A percentile compares a stretch with the other conserved stretches of the same genome.
These are phyloP conservation scores for Drosophila varians DNA, from an alignment of 1,140 invertebrate genomes.

Conservation along the genomic window DNA sequence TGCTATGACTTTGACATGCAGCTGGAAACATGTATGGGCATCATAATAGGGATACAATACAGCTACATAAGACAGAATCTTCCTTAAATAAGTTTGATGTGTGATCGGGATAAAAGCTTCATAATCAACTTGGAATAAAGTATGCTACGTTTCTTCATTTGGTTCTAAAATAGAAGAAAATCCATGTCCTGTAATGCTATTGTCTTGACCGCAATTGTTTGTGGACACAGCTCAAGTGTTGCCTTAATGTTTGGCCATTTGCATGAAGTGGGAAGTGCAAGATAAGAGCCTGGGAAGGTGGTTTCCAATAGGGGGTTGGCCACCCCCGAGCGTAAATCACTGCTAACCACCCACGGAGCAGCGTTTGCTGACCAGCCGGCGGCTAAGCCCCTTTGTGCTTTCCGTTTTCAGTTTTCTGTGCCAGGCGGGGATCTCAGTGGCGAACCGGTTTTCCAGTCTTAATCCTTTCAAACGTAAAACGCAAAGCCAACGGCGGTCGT, in stretches of 20 bases:
- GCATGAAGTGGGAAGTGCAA: slow-evolving; percentile 41
- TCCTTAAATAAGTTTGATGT: background rate
- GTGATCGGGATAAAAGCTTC: background rate
- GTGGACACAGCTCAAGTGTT: slow-evolving; percentile 53
- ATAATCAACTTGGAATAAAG: background rate
- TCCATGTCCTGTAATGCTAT: background rate
- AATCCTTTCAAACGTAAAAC: slow-evolving; percentile 56
- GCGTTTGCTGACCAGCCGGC: slow-evolving; percentile 39
- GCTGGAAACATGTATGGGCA: slow-evolving; percentile 23
- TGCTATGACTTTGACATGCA: slow-evolving; percentile 62
- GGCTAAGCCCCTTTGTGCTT: slow-evolving; percentile 28
- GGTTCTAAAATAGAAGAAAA: background rate
- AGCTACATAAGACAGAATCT: background rate
- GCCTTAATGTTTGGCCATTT: slow-evolving; percentile 62
- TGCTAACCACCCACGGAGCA: slow-evolving; percentile 27
- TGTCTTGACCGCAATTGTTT: slow-evolving; percentile 2
- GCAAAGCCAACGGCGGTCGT: slow-evolving; percentile 45
- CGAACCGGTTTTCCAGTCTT: slow-evolving; percentile 39
- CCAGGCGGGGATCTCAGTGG: slow-evolving; percentile 2
- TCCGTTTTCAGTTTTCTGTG: slow-evolving; percentile 17
- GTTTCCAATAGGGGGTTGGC: background rate
- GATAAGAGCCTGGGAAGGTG: background rate
- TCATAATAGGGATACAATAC: background rate
- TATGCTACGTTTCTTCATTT: background rate
- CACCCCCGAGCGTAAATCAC: slow-evolving; percentile 45